Percentiles rank a stretch among this genome's conserved stretches.
Evolutionary conservation across 2,113 vertebrate species (phyloP).

Genomic region (Melanerpes aurifrons): DNA sequence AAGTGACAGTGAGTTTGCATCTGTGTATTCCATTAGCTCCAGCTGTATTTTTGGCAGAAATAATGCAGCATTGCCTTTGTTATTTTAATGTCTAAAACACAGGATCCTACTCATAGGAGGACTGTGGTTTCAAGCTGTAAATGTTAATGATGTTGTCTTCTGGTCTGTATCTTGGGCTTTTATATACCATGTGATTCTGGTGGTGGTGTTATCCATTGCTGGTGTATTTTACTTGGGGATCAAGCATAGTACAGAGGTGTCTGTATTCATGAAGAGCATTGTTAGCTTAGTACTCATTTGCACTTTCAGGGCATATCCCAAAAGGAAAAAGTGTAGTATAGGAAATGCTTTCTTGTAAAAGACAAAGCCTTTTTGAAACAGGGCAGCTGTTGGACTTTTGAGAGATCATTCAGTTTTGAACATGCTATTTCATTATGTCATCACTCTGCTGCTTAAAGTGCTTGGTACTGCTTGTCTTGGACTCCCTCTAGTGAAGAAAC

Average conservation of each 20-base stretch:
- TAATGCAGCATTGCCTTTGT: not conserved
- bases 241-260: not conserved
- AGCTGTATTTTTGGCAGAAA: not conserved
- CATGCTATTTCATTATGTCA: not conserved
- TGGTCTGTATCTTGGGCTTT: not conserved
- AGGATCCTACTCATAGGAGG: not conserved
- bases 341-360: not conserved
- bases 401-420: not conserved
- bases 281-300: not conserved
- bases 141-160: not conserved
- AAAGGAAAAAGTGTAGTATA: not conserved
- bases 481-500: conserved; percentile 17
- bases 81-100: not conserved
- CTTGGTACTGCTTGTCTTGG: not conserved
- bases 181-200: not conserved
- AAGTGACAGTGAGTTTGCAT: not conserved
- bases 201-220: not conserved
- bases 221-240: accelerated
- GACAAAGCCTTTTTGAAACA: not conserved
- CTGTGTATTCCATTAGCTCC: not conserved
- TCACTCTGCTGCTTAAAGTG: not conserved
- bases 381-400: not conserved
- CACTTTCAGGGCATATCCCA: not conserved
- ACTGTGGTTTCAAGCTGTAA: not conserved
- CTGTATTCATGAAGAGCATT: not conserved